Base-by-base conservation (phyloP, 2,797 vertebrate species). In the Sciaenops ocellatus region DNA sequence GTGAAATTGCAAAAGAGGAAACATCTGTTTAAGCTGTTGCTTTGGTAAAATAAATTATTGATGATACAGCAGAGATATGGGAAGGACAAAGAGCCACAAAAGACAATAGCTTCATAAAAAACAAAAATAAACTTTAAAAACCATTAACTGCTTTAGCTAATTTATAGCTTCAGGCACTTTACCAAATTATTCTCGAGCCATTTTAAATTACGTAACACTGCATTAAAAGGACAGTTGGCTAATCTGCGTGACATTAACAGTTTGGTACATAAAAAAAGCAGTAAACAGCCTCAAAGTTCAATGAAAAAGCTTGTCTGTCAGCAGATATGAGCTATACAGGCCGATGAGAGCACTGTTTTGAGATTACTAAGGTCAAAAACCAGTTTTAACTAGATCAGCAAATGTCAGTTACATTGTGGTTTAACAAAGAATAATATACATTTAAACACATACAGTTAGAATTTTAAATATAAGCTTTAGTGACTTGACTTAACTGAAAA, bases 211-310 rank as follows among this genome's bases (percentile, higher is more conserved):
- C 20, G 13, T 18, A 42, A 52, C 6, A 50, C 5, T 34, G 18
- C 20, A 51, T 63, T 62, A 42, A 70, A 60, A 1, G 1, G 16
- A 52, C 2, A 48, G 18, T n/a, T n/a, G n/a, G n/a, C n/a, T 48
- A 18, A 60, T 50, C 8, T 18, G 3, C 34, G 13, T 54, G 24
- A 13, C n/a, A 46, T n/a, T 22, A 46, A 24, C 9, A n/a, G 13
- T 52, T 54, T 16, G 47, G 52, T 59, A 59, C 8, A 62, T 67
- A 57, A 51, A 17, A 55, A 48, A n/a, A 70, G n/a, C 48, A 82
- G 7, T 67, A 52, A 78, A 78, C 1, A 2, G 41, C 10, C 11
- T 79, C n/a, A 62, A 64, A 78, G 80, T 83, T 41, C 50, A 72
- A 13, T 15, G 17, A 46, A n/a, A 47, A 13, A 24, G 2, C 4